These are phyloP conservation scores for Tortrix viridana DNA, from an alignment of 2,888 invertebrate species.

Conservation along the genomic window DNA sequence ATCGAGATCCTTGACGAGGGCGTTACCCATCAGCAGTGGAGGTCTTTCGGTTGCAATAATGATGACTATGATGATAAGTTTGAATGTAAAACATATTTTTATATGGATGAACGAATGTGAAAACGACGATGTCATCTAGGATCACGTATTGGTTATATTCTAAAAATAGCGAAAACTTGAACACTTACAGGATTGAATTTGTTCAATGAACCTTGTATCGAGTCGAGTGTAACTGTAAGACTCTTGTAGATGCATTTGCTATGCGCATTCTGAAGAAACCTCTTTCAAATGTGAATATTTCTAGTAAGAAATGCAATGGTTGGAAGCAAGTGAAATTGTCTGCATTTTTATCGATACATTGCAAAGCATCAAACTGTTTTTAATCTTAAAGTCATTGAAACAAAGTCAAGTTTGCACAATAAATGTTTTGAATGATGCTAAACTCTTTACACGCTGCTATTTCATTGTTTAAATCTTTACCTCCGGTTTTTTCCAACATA, in stretches of 20 bases:
- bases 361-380: no score
- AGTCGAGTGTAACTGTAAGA: slow-evolving; percentile 10
- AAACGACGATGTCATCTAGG: no score
- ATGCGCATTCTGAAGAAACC: slow-evolving; percentile 10
- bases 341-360: not conserved
- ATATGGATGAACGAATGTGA: no score
- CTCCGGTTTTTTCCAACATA: not conserved
- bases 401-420: no score
- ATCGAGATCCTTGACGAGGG: no score
- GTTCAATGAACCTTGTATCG: slow-evolving; percentile 31
- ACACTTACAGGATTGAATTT: slow-evolving; percentile 32
- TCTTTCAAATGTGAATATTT: slow-evolving; percentile 19
- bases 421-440: not conserved
- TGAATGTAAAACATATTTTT: no score
- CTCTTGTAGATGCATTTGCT: slow-evolving; percentile 11
- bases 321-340: slow-evolving; percentile 8
- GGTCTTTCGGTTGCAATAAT: no score
- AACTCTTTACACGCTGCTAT: not conserved
- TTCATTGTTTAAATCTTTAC: not conserved
- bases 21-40: no score
- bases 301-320: not conserved
- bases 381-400: no score
- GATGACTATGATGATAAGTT: no score
- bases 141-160: slow-evolving; percentile 2
- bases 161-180: slow-evolving; percentile 20